Evolutionary conservation across 2,113 vertebrate species (phyloP).

Genomic region (Syngnathus floridae): DNA sequence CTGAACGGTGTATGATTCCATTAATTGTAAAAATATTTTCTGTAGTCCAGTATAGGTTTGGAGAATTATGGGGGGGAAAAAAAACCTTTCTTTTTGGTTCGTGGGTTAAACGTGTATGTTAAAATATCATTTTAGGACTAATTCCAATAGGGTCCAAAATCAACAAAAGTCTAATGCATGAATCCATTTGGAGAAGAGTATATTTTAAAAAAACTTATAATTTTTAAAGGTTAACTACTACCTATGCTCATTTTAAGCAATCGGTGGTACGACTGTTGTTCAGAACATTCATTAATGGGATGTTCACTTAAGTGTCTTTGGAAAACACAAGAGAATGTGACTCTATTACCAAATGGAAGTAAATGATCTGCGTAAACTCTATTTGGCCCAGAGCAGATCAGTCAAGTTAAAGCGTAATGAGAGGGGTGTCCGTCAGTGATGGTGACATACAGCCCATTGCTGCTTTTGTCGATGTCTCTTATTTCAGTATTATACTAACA

Average conservation of each 20-base stretch:
- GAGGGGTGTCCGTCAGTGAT: conserved; percentile 16
- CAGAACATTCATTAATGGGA: background rate
- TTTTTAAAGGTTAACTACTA: too few species aligned
- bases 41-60: too few species aligned
- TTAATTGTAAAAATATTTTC: too few species aligned
- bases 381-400: conserved; percentile 19
- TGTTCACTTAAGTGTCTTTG: background rate
- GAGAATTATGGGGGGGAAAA: too few species aligned
- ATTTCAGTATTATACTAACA: conserved; percentile 17
- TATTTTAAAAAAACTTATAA: too few species aligned
- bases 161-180: too few species aligned
- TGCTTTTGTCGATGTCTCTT: conserved; percentile 5
- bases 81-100: too few species aligned
- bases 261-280: background rate
- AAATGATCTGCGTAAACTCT: conserved; percentile 13
- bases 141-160: too few species aligned
- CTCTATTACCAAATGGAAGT: background rate
- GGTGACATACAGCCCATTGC: conserved; percentile 9
- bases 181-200: too few species aligned
- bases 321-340: conserved; percentile 8
- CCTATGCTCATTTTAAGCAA: conserved; percentile 11
- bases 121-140: too few species aligned
- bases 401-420: conserved; percentile 32
- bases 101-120: too few species aligned
- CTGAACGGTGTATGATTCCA: background rate